Conservation (phyloP, 2,888 invertebrate genomes). For the Drosophila siamana region DNA sequence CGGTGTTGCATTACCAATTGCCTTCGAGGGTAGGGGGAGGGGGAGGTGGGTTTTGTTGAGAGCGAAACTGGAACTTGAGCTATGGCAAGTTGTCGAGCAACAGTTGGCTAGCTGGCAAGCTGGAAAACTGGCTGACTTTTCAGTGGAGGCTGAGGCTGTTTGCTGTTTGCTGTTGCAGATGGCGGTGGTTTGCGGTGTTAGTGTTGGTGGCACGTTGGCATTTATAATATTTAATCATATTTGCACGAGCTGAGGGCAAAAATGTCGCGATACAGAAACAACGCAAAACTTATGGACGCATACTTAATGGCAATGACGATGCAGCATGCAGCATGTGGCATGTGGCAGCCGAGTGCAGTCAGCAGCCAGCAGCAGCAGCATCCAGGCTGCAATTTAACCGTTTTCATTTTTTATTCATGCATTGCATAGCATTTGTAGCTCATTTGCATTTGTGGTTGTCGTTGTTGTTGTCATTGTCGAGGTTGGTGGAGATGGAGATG, state of each 20-base stretch:
- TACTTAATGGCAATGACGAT: conserved; percentile 39
- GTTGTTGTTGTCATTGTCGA: conserved; percentile 24
- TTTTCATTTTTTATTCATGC: conserved; percentile 75
- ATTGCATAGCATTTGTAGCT: conserved; percentile 77
- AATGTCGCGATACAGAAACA: conserved; percentile 35
- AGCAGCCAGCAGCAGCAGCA: conserved; percentile 14
- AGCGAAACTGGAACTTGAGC: conserved; percentile 29
- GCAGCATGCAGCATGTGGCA: conserved; percentile 17
- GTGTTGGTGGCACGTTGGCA: conserved; percentile 42
- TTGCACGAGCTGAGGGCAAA: conserved; percentile 51
- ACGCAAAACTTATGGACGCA: conserved; percentile 50
- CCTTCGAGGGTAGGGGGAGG: too few relatives aligned
- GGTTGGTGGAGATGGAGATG: neutral
- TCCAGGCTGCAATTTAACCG: conserved; percentile 67
- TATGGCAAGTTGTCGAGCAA: conserved; percentile 2
- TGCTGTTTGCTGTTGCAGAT: conserved; percentile 6
- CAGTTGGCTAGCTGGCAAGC: conserved; percentile 2
- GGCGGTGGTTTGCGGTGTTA: too few relatives aligned
- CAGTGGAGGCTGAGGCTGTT: conserved; percentile 7
- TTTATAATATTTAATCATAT: conserved; percentile 80
- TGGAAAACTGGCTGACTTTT: conserved; percentile 22
- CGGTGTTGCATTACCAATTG: conserved; percentile 22
- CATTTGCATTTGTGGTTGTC: conserved; percentile 74
- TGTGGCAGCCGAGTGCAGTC: conserved; percentile 28
- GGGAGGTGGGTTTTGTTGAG: too few relatives aligned